These are phyloP conservation scores for Myotis yumanensis DNA, from an alignment of 2,113 vertebrate species.

Conservation along the genomic window DNA sequence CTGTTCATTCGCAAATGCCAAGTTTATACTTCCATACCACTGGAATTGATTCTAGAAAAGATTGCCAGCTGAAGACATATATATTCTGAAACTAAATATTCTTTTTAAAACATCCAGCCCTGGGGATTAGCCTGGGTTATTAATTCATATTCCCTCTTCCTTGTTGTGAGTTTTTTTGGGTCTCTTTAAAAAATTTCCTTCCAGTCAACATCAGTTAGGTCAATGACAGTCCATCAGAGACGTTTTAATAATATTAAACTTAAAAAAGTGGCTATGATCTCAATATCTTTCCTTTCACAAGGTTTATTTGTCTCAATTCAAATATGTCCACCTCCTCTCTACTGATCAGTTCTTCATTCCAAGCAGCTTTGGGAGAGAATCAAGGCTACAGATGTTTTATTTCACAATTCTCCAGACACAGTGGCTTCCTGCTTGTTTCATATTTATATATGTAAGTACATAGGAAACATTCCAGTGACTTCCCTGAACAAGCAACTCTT, in stretches of 20 bases:
- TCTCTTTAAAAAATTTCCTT: not conserved
- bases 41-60: not conserved
- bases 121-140: not conserved
- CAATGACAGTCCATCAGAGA: not conserved
- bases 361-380: not conserved
- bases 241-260: not conserved
- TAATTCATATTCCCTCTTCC: not conserved
- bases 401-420: not conserved
- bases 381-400: not conserved
- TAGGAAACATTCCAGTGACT: not conserved
- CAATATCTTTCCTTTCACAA: not conserved
- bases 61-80: not conserved
- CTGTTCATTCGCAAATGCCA: not conserved
- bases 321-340: not conserved
- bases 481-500: not conserved
- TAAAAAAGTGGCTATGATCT: not conserved
- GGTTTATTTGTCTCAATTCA: not conserved
- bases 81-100: not conserved
- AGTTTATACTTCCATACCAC: not conserved
- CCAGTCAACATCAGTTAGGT: not conserved
- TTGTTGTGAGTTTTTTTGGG: not conserved
- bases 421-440: not conserved
- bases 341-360: not conserved
- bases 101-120: not conserved
- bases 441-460: not conserved